Evolutionary conservation across 2,797 vertebrate genomes (phyloP), one percentile per base, ranked within the genome.

Genomic region (Brachymystax lenok): DNA sequence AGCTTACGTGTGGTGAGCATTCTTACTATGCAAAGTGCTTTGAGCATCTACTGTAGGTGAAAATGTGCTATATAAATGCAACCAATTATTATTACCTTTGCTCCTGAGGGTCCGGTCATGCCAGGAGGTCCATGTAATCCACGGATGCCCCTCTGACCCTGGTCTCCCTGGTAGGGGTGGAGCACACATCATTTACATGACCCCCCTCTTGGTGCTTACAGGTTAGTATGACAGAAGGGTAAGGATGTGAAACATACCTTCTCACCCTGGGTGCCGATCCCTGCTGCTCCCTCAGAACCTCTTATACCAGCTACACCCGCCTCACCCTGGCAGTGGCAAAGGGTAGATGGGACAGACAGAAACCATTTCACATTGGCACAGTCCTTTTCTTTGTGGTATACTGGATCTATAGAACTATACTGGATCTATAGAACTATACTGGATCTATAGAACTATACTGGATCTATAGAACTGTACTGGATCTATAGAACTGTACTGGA

Each of bases 181-280:
- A 73, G 28, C 12, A 84, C 4, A 80, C 4, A 77, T 73, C 0
- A 76, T 80, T 5, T 17, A 28, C 78, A 74, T 33, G 21, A 66
- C 0, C 1, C 8, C 5, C 3, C 50, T 72, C 17, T 4, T 14
- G 24, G 51, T n/a, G 71, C 17, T 28, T 33, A 10, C 71, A 19
- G 27, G 69, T 50, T 28, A 27, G 46, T 7, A 16, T 56, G 16
- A 56, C 14, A 46, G 71, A 28, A 27, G 19, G 17, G 13, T 3
- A 17, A 30, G 56, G 52, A 56, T 12, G 30, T 51, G 66, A 80
- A 75, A 8, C 50, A 33, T 77, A 96, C 97, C 93, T 97, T 97
- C 89, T 96, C 94, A 7, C 96, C 96, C 88, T 96, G 96, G 87
- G 88, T 95, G 80, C 96, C 96, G 89, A 95, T 88, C 54, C 96